Conservation (phyloP, 2,888 invertebrate genomes). For the Ormyrus pomaceus region DNA sequence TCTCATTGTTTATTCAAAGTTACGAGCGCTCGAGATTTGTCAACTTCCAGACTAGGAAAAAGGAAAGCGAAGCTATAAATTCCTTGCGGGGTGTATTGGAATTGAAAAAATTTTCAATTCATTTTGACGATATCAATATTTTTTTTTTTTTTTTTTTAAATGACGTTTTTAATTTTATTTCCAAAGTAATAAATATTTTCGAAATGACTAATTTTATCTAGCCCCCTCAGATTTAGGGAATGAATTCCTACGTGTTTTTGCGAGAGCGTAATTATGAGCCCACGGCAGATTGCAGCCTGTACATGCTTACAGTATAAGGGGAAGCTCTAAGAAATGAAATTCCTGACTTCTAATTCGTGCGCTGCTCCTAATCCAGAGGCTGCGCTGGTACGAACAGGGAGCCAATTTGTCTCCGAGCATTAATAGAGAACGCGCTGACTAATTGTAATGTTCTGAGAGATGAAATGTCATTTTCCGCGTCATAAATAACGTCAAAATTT, state of each 20-base stretch:
- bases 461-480: constrained; percentile 48
- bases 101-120: constrained; percentile 19
- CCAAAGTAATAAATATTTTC: too few species aligned
- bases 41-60: constrained; percentile 30
- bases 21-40: constrained; percentile 42
- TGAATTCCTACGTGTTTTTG: background rate
- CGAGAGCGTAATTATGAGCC: constrained; percentile 29
- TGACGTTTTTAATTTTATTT: background rate
- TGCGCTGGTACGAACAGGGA: constrained; percentile 10
- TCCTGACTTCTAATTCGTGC: constrained; percentile 40
- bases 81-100: constrained; percentile 8
- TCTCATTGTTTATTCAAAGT: constrained; percentile 53
- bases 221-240: too few species aligned
- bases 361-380: constrained; percentile 14
- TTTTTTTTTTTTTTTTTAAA: background rate
- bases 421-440: constrained; percentile 41
- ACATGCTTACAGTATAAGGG: background rate
- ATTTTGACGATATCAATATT: background rate
- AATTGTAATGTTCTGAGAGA: constrained; percentile 20
- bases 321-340: constrained; percentile 43
- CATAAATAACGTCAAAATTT: constrained; percentile 42
- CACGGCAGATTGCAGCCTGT: background rate
- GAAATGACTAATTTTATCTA: too few species aligned
- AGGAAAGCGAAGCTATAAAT: constrained; percentile 14
- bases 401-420: constrained; percentile 52